Evolutionary conservation across 1,140 invertebrate genomes (phyloP).

Genomic region (Capitella teleta): DNA sequence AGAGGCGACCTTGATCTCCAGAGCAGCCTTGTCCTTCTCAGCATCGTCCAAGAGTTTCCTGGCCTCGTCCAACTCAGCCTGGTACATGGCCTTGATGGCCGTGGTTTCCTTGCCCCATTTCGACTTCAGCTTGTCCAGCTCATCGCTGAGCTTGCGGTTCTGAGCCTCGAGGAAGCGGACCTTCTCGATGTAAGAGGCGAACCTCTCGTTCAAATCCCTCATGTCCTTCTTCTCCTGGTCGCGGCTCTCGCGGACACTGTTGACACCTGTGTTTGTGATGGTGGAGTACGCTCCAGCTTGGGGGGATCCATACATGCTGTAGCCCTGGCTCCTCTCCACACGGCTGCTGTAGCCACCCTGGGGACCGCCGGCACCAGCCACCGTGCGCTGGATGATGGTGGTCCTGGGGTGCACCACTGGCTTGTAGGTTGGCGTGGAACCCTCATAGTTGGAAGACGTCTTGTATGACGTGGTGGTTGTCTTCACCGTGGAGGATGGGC

Average conservation of each 20-base stretch:
- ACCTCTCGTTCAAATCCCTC: slow-evolving; percentile 17
- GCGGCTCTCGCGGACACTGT: slow-evolving; percentile 35
- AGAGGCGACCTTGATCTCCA: slow-evolving; percentile 13
- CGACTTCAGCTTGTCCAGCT: slow-evolving; percentile 14
- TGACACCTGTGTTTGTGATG: slow-evolving; percentile 34
- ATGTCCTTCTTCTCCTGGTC: slow-evolving; percentile 29
- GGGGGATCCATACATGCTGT: slow-evolving; percentile 15
- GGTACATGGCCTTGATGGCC: slow-evolving; percentile 15
- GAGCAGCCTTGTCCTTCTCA: slow-evolving; percentile 15
- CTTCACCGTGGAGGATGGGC: not conserved
- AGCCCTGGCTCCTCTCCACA: not conserved
- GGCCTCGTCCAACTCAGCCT: slow-evolving; percentile 20
- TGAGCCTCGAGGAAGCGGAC: slow-evolving; percentile 15
- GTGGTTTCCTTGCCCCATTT: slow-evolving; percentile 14
- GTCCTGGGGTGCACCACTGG: slow-evolving; percentile 32
- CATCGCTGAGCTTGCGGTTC: slow-evolving; percentile 12
- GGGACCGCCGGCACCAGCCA: slow-evolving; percentile 16
- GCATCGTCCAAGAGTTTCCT: slow-evolving; percentile 17
- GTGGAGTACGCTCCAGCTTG: slow-evolving; percentile 16
- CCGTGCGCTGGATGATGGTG: slow-evolving; percentile 22
- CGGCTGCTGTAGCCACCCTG: slow-evolving; percentile 15
- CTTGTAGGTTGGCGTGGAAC: slow-evolving; percentile 19
- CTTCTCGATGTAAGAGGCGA: slow-evolving; percentile 17
- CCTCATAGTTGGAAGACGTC: not conserved
- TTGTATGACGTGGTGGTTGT: not conserved